Conservation (phyloP, 2,888 invertebrate genomes). For the Leptothorax acervorum region DNA sequence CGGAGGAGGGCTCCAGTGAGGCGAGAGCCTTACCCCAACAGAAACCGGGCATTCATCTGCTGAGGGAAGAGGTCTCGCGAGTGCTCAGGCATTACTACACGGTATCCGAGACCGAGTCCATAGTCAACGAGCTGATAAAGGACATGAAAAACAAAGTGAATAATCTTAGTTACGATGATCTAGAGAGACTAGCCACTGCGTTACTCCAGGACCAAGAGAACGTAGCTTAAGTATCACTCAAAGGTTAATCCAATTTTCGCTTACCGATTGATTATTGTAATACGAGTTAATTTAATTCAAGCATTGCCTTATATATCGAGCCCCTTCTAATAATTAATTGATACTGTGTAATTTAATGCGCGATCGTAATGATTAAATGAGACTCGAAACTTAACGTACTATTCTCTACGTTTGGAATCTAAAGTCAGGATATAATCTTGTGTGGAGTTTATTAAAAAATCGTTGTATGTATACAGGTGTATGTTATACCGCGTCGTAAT, state of each 20-base stretch:
- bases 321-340: conserved; percentile 26
- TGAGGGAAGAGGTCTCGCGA: conserved; percentile 88
- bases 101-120: conserved; percentile 89
- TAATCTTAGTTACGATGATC: conserved; percentile 88
- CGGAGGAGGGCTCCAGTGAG: conserved; percentile 73
- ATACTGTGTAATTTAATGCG: conserved; percentile 23
- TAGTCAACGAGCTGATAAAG: conserved; percentile 88
- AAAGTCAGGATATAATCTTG: conserved; percentile 8
- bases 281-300: conserved; percentile 74
- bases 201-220: conserved; percentile 90
- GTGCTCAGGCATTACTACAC: conserved; percentile 88
- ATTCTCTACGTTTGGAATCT: conserved; percentile 4
- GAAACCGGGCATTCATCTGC: conserved; percentile 83
- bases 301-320: conserved; percentile 55
- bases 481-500: not conserved
- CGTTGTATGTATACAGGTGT: conserved; percentile 20
- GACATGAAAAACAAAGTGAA: conserved; percentile 87
- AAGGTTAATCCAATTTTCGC: conserved; percentile 53
- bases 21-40: conserved; percentile 65
- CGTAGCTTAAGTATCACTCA: conserved; percentile 83
- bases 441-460: conserved; percentile 62
- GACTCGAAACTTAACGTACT: not conserved
- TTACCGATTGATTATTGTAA: conserved; percentile 70
- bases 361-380: not conserved
- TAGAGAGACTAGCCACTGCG: conserved; percentile 88